Evolutionary conservation across 2,888 invertebrate species (phyloP).

Genomic region (Hyles lineata): DNA sequence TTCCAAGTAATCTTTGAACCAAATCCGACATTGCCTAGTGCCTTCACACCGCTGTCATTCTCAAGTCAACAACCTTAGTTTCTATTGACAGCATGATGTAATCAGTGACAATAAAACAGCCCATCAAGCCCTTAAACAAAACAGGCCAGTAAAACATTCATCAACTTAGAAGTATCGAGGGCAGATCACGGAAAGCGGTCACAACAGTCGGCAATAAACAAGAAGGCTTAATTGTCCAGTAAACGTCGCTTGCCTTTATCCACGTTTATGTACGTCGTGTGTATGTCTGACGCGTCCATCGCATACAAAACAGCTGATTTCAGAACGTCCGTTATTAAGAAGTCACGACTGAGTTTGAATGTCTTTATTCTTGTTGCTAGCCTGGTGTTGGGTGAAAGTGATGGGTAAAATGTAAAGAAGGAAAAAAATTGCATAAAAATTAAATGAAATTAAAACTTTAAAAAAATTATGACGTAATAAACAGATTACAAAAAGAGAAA

Average conservation of each 20-base stretch:
- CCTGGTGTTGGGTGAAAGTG: not conserved
- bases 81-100: too few relatives aligned
- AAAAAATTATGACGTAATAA: too few relatives aligned
- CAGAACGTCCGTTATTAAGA: constrained; percentile 20
- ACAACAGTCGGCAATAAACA: constrained; percentile 5
- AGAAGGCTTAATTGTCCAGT: constrained; percentile 22
- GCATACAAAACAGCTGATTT: constrained; percentile 25
- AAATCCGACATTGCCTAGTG: too few relatives aligned
- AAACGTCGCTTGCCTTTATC: constrained; percentile 23
- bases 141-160: not conserved
- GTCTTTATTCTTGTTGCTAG: constrained; percentile 20
- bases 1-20: too few relatives aligned
- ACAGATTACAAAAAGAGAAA: too few relatives aligned
- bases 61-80: too few relatives aligned
- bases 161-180: constrained; percentile 18
- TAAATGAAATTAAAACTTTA: too few relatives aligned
- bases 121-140: not conserved
- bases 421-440: too few relatives aligned
- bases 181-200: constrained; percentile 14
- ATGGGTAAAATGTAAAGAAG: too few relatives aligned
- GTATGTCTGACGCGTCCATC: not conserved
- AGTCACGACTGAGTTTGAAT: constrained; percentile 20
- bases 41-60: too few relatives aligned
- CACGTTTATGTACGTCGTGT: constrained; percentile 25
- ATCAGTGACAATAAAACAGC: not conserved